These are phyloP conservation scores for Orchestes rusci DNA, from an alignment of 2,888 invertebrate genomes.

Conservation along the genomic window DNA sequence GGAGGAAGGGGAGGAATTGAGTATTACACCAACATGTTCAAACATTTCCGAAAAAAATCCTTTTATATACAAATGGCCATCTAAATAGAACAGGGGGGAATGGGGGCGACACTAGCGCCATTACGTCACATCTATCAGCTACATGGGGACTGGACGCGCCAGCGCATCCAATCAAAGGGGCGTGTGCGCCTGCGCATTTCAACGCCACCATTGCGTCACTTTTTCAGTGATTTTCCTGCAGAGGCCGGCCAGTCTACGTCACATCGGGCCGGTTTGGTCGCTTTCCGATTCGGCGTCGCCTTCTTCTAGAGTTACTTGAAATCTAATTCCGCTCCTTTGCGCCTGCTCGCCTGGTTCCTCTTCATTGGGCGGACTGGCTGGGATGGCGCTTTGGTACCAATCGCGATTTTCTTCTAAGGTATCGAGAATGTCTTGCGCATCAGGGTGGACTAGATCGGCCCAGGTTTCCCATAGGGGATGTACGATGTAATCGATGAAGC, in stretches of 20 bases:
- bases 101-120: constrained; percentile 42
- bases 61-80: too few species aligned
- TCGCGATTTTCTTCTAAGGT: constrained; percentile 97
- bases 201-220: constrained; percentile 76
- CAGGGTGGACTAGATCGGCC: constrained; percentile 98
- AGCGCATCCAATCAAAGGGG: constrained; percentile 15
- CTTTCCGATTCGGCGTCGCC: constrained; percentile 47
- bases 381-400: constrained; percentile 82
- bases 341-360: constrained; percentile 48
- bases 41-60: too few species aligned
- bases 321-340: constrained; percentile 48
- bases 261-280: constrained; percentile 68
- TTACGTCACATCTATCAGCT: constrained; percentile 31
- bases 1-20: constrained; percentile 29
- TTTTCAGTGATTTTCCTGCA: constrained; percentile 86
- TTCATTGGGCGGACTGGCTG: constrained; percentile 81
- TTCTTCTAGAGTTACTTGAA: constrained; percentile 77
- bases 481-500: constrained; percentile 99
- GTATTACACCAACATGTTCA: constrained; percentile 45
- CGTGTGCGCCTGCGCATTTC: constrained; percentile 33
- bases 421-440: constrained; percentile 96
- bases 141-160: constrained; percentile 21
- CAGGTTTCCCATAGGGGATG: constrained; percentile 99
- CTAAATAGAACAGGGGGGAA: too few species aligned
- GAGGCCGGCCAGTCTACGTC: constrained; percentile 88